These are phyloP conservation scores for Andrena trimmerana DNA, from an alignment of 2,888 invertebrate species.

Conservation along the genomic window DNA sequence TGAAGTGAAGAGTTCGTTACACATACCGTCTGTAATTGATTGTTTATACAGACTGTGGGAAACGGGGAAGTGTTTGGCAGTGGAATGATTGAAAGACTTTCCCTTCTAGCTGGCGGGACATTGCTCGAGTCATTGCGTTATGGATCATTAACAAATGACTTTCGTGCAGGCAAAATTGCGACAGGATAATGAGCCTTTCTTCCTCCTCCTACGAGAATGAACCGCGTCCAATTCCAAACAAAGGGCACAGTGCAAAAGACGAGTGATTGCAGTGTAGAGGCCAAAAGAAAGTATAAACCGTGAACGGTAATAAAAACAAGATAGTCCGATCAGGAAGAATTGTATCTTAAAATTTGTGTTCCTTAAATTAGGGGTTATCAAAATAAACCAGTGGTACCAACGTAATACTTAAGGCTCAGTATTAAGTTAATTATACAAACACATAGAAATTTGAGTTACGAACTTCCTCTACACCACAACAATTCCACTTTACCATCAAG, in stretches of 20 bases:
- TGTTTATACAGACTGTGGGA: slow-evolving; percentile 25
- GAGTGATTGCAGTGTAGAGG: no score
- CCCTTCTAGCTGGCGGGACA: slow-evolving; percentile 19
- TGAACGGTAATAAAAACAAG: no score
- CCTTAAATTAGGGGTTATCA: no score
- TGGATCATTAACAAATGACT: slow-evolving; percentile 24
- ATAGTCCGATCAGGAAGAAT: no score
- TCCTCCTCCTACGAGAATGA: neutral
- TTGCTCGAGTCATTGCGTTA: slow-evolving; percentile 9
- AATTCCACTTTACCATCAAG: no score
- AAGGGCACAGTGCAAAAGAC: neutral
- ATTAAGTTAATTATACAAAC: neutral
- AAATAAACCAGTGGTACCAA: no score
- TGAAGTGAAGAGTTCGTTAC: neutral
- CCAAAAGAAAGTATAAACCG: no score
- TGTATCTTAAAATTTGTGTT: no score
- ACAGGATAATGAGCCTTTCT: slow-evolving; percentile 7
- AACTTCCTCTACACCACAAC: no score
- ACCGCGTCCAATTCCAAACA: neutral
- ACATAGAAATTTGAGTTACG: no score
- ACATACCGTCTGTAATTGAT: slow-evolving; percentile 31
- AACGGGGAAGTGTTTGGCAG: slow-evolving; percentile 38
- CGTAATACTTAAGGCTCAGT: no score
- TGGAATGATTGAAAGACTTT: slow-evolving; percentile 46
- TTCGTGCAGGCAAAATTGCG: neutral